Evolutionary conservation across 2,797 vertebrate genomes (phyloP).

Genomic region (Eospalax fontanierii): DNA sequence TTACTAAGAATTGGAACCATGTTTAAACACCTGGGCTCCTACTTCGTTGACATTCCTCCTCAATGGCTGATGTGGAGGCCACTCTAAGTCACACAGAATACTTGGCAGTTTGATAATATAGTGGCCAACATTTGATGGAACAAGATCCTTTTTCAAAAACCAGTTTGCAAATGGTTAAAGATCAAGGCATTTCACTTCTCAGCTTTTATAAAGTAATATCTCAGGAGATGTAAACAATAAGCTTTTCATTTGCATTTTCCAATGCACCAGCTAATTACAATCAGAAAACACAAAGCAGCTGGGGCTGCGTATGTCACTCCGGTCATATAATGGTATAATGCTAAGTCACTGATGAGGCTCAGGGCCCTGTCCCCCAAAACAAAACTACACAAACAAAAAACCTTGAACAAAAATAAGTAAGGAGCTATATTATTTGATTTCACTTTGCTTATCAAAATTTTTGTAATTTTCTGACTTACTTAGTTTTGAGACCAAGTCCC

Average conservation of each 20-base stretch:
- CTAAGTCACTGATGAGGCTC: not conserved
- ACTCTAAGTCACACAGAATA: not conserved
- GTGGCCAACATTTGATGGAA: not conserved
- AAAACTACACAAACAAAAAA: not conserved
- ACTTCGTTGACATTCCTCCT: not conserved
- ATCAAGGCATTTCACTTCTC: not conserved
- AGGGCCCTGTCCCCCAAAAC: no score
- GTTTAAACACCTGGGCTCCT: not conserved
- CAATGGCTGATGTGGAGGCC: not conserved
- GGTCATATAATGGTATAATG: no score
- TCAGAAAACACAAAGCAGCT: not conserved
- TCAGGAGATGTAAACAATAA: not conserved
- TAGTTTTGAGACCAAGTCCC: not conserved
- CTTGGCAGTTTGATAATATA: conserved; percentile 2
- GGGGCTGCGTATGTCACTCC: no score
- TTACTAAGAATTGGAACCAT: not conserved
- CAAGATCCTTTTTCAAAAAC: not conserved
- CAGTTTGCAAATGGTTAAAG: not conserved
- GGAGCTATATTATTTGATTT: not conserved
- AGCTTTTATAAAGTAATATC: not conserved
- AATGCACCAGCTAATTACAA: not conserved
- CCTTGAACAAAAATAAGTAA: not conserved
- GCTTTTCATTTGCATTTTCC: not conserved
- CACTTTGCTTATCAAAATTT: conserved; percentile 18
- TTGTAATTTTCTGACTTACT: conserved; percentile 12